Evolutionary conservation across 2,888 invertebrate genomes (phyloP).

Genomic region (Polyommatus icarus): DNA sequence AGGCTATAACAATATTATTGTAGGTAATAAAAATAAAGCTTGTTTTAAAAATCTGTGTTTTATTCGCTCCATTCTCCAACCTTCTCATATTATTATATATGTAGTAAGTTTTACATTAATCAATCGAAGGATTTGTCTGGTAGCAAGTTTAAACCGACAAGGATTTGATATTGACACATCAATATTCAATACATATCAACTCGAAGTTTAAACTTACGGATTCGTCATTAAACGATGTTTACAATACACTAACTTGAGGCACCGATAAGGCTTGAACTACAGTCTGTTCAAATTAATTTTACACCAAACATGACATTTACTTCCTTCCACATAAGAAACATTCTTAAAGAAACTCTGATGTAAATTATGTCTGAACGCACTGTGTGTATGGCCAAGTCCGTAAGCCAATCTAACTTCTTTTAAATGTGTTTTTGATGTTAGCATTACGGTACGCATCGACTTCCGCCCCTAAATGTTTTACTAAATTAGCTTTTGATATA

Average conservation of each 20-base stretch:
- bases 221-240: slow-evolving; percentile 54
- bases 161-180: not conserved
- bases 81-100: no score
- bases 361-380: not conserved
- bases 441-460: slow-evolving; percentile 72
- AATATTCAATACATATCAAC: no score
- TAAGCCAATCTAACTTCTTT: slow-evolving; percentile 81
- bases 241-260: slow-evolving; percentile 68
- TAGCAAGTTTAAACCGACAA: not conserved
- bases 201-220: not conserved
- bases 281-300: not conserved
- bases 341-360: not conserved
- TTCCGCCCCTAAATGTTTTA: slow-evolving; percentile 62
- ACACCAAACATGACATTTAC: not conserved
- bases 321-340: not conserved
- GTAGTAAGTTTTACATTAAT: not conserved
- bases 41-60: slow-evolving; percentile 63
- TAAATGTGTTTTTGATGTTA: slow-evolving; percentile 81
- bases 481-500: slow-evolving; percentile 77
- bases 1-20: slow-evolving; percentile 52
- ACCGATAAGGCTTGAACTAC: slow-evolving; percentile 69
- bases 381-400: slow-evolving; percentile 64
- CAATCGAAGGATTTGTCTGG: not conserved
- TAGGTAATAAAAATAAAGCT: slow-evolving; percentile 76
- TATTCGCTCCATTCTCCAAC: not conserved